These are phyloP conservation scores for Spialia ferax DNA, from an alignment of 2,888 invertebrate genomes.

Conservation along the genomic window DNA sequence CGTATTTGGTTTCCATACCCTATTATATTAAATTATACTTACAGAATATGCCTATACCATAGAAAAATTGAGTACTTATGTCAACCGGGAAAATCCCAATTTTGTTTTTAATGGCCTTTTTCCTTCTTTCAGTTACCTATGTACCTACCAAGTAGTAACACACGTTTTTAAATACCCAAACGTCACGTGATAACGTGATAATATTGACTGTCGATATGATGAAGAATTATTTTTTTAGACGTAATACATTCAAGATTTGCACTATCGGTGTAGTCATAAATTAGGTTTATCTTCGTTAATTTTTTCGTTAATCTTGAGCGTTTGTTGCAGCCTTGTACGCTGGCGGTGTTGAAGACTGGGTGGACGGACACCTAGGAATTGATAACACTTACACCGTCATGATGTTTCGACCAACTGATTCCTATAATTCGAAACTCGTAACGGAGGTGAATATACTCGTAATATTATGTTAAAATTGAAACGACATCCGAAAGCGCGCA, in stretches of 20 bases:
- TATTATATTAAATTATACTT: too few species aligned
- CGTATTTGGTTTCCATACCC: too few species aligned
- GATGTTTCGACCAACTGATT: constrained; percentile 72
- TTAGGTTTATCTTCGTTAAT: constrained; percentile 10
- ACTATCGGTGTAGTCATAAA: constrained; percentile 9
- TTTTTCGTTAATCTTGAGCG: background rate
- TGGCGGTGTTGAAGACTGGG: constrained; percentile 81
- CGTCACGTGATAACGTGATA: constrained; percentile 11
- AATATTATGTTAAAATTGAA: background rate
- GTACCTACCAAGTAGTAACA: too few species aligned
- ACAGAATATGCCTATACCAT: too few species aligned
- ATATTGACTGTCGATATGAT: background rate
- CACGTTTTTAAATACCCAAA: constrained; percentile 2
- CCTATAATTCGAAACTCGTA: constrained; percentile 62
- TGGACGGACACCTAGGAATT: constrained; percentile 77
- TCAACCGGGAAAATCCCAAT: too few species aligned
- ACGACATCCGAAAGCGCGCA: background rate
- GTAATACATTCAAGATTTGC: constrained; percentile 6
- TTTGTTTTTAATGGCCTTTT: too few species aligned
- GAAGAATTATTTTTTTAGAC: constrained; percentile 4
- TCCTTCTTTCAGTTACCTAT: background rate
- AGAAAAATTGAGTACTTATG: too few species aligned
- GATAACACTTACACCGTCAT: constrained; percentile 79
- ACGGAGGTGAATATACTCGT: constrained; percentile 68
- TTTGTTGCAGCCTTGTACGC: constrained; percentile 68